Evolutionary conservation across 37 sponge, comb jelly and placozoan species (phyloP).

Genomic region (Spongilla lacustris): DNA sequence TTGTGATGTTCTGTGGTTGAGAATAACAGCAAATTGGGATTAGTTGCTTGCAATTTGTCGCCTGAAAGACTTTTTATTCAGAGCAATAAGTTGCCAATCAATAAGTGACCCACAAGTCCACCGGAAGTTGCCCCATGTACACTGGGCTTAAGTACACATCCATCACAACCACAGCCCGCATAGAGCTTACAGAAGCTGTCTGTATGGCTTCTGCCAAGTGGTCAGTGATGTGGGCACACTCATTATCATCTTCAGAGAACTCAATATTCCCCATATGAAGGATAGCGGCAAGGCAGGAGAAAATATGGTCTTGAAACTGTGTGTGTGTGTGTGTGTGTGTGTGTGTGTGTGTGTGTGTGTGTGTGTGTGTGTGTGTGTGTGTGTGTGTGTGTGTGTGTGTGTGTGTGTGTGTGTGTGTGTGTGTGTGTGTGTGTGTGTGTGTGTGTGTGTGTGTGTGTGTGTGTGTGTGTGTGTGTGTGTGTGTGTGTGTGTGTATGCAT

Average conservation of each 20-base stretch:
- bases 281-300: conserved; percentile 51
- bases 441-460: not conserved
- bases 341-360: conserved; percentile 12
- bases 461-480: conserved; percentile 6
- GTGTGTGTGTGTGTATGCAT: conserved; percentile 4
- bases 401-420: conserved; percentile 17
- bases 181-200: conserved; percentile 28
- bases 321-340: not conserved
- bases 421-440: not conserved
- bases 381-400: conserved; percentile 23
- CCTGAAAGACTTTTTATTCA: too few relatives aligned
- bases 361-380: conserved; percentile 9
- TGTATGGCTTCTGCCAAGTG: conserved; percentile 25
- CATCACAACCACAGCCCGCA: too few relatives aligned
- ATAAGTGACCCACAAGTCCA: too few relatives aligned
- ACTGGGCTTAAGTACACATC: too few relatives aligned
- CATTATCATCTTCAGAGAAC: conserved; percentile 68
- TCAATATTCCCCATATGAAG: conserved; percentile 73
- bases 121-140: not conserved
- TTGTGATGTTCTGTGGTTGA: too few relatives aligned
- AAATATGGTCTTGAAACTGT: conserved; percentile 56
- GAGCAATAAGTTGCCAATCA: too few relatives aligned
- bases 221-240: conserved; percentile 47
- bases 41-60: too few relatives aligned
- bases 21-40: too few relatives aligned